These are phyloP conservation scores for Chloroceryle inda DNA, from an alignment of 2,797 vertebrate genomes.

Conservation along the genomic window DNA sequence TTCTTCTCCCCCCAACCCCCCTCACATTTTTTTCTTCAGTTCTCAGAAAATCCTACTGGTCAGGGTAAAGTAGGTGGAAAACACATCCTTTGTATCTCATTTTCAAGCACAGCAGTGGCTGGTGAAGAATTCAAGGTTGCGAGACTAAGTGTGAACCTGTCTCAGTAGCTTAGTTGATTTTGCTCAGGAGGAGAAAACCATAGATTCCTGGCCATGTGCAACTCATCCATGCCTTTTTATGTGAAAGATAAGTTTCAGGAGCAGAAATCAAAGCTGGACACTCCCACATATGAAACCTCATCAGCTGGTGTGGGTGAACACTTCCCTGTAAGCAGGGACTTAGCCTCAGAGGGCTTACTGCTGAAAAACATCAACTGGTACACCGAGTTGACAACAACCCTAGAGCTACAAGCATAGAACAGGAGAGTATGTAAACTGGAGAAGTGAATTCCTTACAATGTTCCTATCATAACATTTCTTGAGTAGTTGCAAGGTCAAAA, in stretches of 20 bases:
- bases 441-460: not conserved
- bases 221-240: rapidly evolving
- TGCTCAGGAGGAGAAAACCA: rapidly evolving
- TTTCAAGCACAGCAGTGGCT: not conserved
- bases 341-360: not conserved
- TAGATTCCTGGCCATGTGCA: rapidly evolving
- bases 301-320: not conserved
- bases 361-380: not conserved
- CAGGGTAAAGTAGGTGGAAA: not conserved
- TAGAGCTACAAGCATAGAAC: not conserved
- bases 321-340: not conserved
- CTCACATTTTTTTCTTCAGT: not conserved
- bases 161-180: not conserved
- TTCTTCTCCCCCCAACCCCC: not conserved
- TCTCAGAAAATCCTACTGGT: not conserved
- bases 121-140: not conserved
- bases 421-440: not conserved
- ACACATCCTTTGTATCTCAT: not conserved
- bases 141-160: not conserved
- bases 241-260: not conserved
- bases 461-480: not conserved
- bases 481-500: not conserved
- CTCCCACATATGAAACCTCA: not conserved
- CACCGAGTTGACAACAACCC: not conserved
- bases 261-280: not conserved